Evolutionary conservation across 2,888 invertebrate genomes (phyloP).

Genomic region (Ectemnius cavifrons): DNA sequence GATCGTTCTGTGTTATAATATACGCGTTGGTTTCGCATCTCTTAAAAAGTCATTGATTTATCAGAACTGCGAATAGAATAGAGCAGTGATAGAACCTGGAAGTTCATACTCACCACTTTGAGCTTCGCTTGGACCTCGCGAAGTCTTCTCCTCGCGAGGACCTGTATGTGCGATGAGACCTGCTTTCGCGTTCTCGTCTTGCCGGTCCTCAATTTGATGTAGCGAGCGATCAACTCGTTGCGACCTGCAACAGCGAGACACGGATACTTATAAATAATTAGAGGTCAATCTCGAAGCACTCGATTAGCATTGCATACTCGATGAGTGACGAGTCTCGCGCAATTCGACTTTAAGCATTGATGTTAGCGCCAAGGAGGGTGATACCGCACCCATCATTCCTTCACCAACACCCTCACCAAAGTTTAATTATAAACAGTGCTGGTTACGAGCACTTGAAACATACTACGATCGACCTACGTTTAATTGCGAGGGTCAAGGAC

Average conservation of each 20-base stretch:
- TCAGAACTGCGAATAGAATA: background rate
- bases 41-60: background rate
- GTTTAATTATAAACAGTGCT: conserved; percentile 15
- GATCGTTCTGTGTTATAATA: background rate
- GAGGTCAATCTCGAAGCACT: background rate
- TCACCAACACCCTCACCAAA: no score
- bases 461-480: conserved; percentile 22
- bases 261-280: background rate
- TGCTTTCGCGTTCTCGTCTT: conserved; percentile 99
- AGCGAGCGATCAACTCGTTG: conserved; percentile 99
- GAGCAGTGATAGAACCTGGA: conserved; percentile 53
- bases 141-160: conserved; percentile 98
- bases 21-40: background rate
- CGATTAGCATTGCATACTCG: no score
- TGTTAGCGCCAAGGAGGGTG: no score
- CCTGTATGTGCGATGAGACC: conserved; percentile 99
- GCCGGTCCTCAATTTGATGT: conserved; percentile 99
- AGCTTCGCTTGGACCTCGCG: conserved; percentile 99
- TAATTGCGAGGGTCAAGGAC: conserved; percentile 34
- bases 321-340: no score
- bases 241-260: conserved; percentile 87
- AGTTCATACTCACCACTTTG: conserved; percentile 90
- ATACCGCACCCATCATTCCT: no score
- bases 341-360: no score
- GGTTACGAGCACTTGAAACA: background rate